Conservation (phyloP, 2,797 vertebrate species). For the Hafferia zeledoni region DNA sequence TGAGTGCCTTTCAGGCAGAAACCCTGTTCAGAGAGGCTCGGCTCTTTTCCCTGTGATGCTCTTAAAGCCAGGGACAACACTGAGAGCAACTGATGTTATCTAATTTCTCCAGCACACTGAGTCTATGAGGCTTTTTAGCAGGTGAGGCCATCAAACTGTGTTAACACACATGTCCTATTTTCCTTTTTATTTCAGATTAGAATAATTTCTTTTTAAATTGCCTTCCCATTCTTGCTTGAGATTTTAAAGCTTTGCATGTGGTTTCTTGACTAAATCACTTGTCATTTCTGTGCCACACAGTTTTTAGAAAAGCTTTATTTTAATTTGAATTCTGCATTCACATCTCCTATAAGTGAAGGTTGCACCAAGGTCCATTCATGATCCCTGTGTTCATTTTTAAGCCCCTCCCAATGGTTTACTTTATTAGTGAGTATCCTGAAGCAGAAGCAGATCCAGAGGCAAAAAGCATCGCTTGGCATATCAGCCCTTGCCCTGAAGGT, state of each 20-base stretch:
- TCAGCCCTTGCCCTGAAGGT: not conserved
- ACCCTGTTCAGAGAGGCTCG: fast-evolving
- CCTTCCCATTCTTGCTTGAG: not conserved
- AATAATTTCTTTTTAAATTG: conserved; percentile 9
- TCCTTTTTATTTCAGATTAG: conserved; percentile 1
- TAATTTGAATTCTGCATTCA: not conserved
- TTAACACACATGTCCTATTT: not conserved
- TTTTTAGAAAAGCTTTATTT: conserved; percentile 10
- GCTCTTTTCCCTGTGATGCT: not conserved
- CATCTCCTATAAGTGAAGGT: not conserved
- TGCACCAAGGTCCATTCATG: not conserved
- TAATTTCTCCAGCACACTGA: not conserved
- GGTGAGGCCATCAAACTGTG: not conserved
- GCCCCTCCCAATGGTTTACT: not conserved
- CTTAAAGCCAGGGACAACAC: not conserved
- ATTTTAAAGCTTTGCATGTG: not conserved
- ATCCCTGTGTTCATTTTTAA: not conserved
- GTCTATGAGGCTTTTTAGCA: not conserved
- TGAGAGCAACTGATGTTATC: not conserved
- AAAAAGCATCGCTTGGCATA: not conserved
- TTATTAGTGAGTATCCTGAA: not conserved
- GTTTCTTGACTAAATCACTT: not conserved
- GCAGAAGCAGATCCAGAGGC: not conserved
- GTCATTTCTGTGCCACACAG: not conserved
- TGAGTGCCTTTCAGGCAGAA: not conserved